Conservation (phyloP, 2,888 invertebrate genomes). For the Mongoloraphidia duomilia region DNA sequence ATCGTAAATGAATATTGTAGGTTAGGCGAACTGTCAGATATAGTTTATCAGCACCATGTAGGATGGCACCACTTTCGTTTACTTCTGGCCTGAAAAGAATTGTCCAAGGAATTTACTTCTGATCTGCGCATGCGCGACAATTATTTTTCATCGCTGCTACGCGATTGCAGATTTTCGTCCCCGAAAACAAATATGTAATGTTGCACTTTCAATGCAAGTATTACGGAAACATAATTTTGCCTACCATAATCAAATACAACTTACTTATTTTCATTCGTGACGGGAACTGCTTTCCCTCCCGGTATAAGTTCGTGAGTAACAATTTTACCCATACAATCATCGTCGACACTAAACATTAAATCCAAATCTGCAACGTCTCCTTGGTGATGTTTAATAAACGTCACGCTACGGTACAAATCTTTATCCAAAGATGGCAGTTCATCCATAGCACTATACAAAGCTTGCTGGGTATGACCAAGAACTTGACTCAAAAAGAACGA, state of each 20-base stretch:
- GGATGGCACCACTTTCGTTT: too few relatives aligned
- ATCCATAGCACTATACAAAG: constrained; percentile 93
- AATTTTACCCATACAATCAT: constrained; percentile 85
- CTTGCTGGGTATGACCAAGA: constrained; percentile 82
- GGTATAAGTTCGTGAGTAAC: constrained; percentile 91
- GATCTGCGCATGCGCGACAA: too few relatives aligned
- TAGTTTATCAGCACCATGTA: too few relatives aligned
- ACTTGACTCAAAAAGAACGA: constrained; percentile 96
- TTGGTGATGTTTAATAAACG: constrained; percentile 87
- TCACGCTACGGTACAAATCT: constrained; percentile 89
- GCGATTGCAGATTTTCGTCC: too few relatives aligned
- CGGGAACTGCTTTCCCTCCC: constrained; percentile 83
- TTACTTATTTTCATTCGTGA: constrained; percentile 94
- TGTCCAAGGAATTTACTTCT: not conserved
- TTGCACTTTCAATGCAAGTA: too few relatives aligned
- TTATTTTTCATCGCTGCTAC: too few relatives aligned
- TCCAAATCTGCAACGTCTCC: constrained; percentile 88
- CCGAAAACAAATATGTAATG: too few relatives aligned
- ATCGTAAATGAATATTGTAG: too few relatives aligned
- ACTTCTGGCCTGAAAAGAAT: too few relatives aligned
- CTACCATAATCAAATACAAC: constrained; percentile 11
- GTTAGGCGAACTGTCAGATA: too few relatives aligned
- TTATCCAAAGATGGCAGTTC: constrained; percentile 93
- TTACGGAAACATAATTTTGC: too few relatives aligned
- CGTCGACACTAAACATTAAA: constrained; percentile 91